Evolutionary conservation across 2,797 vertebrate genomes (phyloP), one percentile per base, ranked within the genome.

Genomic region (Hipposideros larvatus): DNA sequence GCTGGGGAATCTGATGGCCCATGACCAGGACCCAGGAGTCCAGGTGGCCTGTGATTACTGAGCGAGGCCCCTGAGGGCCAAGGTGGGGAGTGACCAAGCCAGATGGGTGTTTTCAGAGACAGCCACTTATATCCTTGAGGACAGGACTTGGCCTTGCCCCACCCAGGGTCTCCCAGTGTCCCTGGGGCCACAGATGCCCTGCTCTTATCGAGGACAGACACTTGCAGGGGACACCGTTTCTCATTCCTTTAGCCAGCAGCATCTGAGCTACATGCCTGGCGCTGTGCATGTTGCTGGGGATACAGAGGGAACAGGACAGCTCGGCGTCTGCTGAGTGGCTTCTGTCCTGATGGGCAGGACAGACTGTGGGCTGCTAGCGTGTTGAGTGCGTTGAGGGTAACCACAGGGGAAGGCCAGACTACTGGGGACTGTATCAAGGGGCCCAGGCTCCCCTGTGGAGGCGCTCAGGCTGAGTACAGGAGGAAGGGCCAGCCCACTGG

Each of bases 291-390:
- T 13, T 2, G 13, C 21, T 28, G 37, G 66, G 68, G 41, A 5
- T 7, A 1, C 46, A 26, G 21, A 16, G 63, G 68, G n/a, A 18
- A 22, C 3, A 41, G 53, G 63, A 57, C 46, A 37, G 16, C 2
- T 0, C 63, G 21, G 21, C 21, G 19, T 68, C 24, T 37, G 31
- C n/a, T 1, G 2, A 15, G 14, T 18, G 31, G 15, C 53, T 19
- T 37, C 34, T 7, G 15, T 59, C 48, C 43, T 4, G 21, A 34
- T 4, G 26, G 41, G n/a, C 4, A 13, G 46, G 22, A 11, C 8
- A 2, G 31, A 48, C 0, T 16, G 14, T 15, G 13, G n/a, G 28
- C 26, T 28, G 37, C 26, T 10, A 8, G 22, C 2, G 15, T 7
- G 13, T 22, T 34, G 66, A 34, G n/a, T 4, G 22, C 19, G 7